Evolutionary conservation across 2,113 vertebrate genomes (phyloP), one percentile per base, ranked within the genome.

Genomic region (Polypterus senegalus): DNA sequence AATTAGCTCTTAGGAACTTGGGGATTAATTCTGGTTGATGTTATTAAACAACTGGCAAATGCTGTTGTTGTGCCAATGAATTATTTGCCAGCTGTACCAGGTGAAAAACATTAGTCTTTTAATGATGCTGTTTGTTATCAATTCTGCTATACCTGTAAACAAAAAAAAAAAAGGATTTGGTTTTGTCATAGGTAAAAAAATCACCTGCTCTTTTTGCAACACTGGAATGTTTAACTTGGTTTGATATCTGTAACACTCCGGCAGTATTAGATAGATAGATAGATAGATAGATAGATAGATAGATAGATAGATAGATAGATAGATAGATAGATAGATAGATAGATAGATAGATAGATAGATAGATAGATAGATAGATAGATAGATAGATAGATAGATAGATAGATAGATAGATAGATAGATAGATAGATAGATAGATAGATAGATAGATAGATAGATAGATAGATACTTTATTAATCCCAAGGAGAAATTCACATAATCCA

Each of bases 31-130:
- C 57, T 56, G 4, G 5, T 7, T 62, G 61, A 62, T 63, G 61
- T 57, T 63, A 63, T 63, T 63, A 63, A 63, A 48, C 53, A 47
- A 48, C 54, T 49, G 58, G 48, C 46, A 65, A 48, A 60, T 47
- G 47, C 10, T 3, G 48, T 54, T 52, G 47, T 43, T 57, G 44
- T 44, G 58, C 10, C 51, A 52, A 48, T 52, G 47, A 45, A 55
- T 52, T 59, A 8, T 53, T 52, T 60, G 46, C 51, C 11, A 65
- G 4, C 49, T 60, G n/a, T 47, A 48, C 48, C 43, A 8, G 8
- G 58, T 46, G 52, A 60, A 52, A 27, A 8, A 43, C 8, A 46
- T 11, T 53, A 11, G 43, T 43, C 51, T n/a, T 43, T 6, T 6
- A 6, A 27, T 58, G 56, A 55, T 27, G 54, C 10, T 55, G 5